These are phyloP conservation scores for Astreopora myriophthalma DNA, from an alignment of 64 coral and sea anemone genomes.

Conservation along the genomic window DNA sequence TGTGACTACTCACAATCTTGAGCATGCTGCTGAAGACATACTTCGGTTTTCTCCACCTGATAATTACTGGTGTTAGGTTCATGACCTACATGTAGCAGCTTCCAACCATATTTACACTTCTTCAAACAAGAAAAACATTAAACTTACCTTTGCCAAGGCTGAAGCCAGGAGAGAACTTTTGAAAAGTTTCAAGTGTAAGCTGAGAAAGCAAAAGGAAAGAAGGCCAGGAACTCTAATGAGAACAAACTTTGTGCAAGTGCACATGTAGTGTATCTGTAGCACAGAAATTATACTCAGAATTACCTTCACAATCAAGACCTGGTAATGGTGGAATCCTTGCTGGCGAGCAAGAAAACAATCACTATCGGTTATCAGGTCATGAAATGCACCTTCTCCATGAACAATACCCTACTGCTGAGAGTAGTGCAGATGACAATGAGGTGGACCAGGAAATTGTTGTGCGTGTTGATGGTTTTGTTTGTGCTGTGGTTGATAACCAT, in stretches of 20 bases:
- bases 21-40: conserved; percentile 24
- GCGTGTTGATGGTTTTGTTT: not conserved
- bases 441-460: not conserved
- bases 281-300: not conserved
- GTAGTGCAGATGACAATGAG: not conserved
- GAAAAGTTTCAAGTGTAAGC: not conserved
- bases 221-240: not conserved
- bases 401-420: not conserved
- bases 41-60: not conserved
- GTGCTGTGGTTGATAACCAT: not conserved
- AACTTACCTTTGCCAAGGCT: conserved; percentile 20
- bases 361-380: not conserved
- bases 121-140: conserved; percentile 25
- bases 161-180: conserved; percentile 26
- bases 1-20: not conserved
- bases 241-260: conserved; percentile 21
- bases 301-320: not conserved
- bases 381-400: not conserved
- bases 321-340: not conserved
- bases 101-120: not conserved
- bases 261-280: conserved; percentile 16
- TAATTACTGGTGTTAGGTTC: conserved; percentile 39
- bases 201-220: not conserved
- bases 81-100: conserved; percentile 21
- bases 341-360: conserved; percentile 10